phyloP scores from a whole-genome alignment of 2,113 vertebrate genomes.

The Epinephelus moara region DNA sequence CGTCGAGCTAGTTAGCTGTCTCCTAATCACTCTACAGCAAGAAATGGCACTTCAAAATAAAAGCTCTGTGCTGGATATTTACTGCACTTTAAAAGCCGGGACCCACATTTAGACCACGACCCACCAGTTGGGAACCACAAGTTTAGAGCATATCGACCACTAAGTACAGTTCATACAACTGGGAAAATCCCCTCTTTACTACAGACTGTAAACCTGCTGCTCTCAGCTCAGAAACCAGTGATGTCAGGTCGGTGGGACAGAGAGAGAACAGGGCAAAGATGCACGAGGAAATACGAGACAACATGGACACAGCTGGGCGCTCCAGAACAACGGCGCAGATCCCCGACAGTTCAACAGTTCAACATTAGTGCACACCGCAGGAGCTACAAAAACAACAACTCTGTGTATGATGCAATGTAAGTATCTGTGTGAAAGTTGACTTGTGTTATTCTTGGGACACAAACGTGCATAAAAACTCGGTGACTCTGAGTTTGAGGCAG shows the following conservation, averaged over 20 bases:
- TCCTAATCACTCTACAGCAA: too few species aligned
- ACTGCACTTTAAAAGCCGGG: too few species aligned
- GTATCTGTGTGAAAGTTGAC: neutral
- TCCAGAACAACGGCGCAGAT: neutral
- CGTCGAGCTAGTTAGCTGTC: too few species aligned
- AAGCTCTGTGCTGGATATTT: too few species aligned
- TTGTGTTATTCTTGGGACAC: neutral
- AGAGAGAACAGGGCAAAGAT: slow-evolving; percentile 6
- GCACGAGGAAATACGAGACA: neutral
- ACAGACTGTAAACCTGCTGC: neutral
- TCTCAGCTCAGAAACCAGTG: neutral
- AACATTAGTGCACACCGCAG: neutral
- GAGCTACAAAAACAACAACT: neutral
- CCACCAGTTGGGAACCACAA: too few species aligned
- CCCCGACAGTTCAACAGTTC: neutral
- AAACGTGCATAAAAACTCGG: neutral
- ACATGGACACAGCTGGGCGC: neutral
- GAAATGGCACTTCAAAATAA: too few species aligned
- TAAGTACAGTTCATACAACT: too few species aligned
- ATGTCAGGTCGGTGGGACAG: neutral
- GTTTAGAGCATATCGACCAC: neutral
- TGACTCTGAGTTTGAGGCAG: neutral
- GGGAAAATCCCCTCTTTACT: neutral
- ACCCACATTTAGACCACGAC: too few species aligned
- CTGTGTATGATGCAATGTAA: neutral